Conservation (phyloP, 2,797 vertebrate species). For the Neostethus bicornis region DNA sequence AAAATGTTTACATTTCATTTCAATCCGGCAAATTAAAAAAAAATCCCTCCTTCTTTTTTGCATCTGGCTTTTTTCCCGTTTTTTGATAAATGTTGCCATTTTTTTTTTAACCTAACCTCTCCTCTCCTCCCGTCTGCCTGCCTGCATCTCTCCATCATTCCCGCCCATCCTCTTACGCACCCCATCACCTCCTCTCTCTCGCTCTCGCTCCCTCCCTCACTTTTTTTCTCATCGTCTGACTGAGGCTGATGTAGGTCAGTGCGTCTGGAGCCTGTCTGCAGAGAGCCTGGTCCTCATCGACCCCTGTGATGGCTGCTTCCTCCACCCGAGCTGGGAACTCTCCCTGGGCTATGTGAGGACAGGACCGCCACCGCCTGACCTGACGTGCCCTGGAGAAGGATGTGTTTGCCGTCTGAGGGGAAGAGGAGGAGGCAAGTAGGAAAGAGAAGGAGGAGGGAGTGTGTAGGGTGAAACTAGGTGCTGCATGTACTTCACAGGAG, state of each 20-base stretch:
- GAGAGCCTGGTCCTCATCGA: slow-evolving; percentile 54
- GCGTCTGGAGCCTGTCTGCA: slow-evolving; percentile 75
- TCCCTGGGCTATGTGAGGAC: slow-evolving; percentile 63
- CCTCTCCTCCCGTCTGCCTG: slow-evolving; percentile 14
- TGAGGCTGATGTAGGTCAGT: slow-evolving; percentile 79
- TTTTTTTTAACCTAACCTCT: slow-evolving; percentile 21
- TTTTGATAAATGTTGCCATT: slow-evolving; percentile 29
- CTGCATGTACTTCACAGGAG: slow-evolving; percentile 34
- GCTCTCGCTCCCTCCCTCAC: slow-evolving; percentile 26
- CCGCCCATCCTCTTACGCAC: slow-evolving; percentile 24
- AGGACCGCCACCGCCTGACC: slow-evolving; percentile 55
- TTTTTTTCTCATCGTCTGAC: slow-evolving; percentile 58
- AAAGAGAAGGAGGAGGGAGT: neutral
- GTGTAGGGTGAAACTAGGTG: slow-evolving; percentile 26
- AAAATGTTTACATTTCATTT: slow-evolving; percentile 23
- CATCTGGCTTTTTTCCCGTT: slow-evolving; percentile 21
- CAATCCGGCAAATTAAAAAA: slow-evolving; percentile 15
- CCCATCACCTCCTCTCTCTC: slow-evolving; percentile 13
- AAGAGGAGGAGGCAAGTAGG: slow-evolving; percentile 10
- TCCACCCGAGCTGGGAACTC: slow-evolving; percentile 50
- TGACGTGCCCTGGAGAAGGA: slow-evolving; percentile 61
- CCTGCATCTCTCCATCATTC: slow-evolving; percentile 43
- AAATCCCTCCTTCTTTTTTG: neutral
- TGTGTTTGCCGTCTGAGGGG: slow-evolving; percentile 29
- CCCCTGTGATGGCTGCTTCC: slow-evolving; percentile 45